These are phyloP conservation scores for Catocala nupta DNA, from an alignment of 2,888 invertebrate species.

Conservation along the genomic window DNA sequence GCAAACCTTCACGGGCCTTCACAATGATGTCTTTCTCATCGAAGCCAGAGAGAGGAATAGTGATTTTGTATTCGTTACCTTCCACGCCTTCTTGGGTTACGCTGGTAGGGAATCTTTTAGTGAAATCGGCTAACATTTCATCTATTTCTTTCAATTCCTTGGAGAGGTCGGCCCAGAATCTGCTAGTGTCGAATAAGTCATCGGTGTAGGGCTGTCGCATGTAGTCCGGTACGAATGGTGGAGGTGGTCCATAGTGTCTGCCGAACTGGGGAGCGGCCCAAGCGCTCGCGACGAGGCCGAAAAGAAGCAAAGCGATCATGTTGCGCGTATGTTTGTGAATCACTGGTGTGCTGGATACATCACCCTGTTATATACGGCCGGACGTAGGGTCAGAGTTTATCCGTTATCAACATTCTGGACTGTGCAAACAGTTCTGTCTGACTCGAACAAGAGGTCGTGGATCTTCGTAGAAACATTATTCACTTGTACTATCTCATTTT, in stretches of 20 bases:
- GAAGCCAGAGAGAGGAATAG: constrained; percentile 64
- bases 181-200: constrained; percentile 67
- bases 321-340: constrained; percentile 29
- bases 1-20: constrained; percentile 70
- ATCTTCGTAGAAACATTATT: constrained; percentile 36
- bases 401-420: constrained; percentile 59
- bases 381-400: constrained; percentile 66
- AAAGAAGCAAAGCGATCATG: constrained; percentile 63
- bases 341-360: constrained; percentile 36
- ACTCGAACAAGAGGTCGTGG: constrained; percentile 26
- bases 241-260: constrained; percentile 12
- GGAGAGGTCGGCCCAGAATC: constrained; percentile 68
- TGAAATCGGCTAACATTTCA: constrained; percentile 61
- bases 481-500: constrained; percentile 4
- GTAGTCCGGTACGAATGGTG: constrained; percentile 33
- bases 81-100: constrained; percentile 55
- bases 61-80: constrained; percentile 69
- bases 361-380: constrained; percentile 52
- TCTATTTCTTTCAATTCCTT: constrained; percentile 67
- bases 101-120: constrained; percentile 60
- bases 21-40: constrained; percentile 75
- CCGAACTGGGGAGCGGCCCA: constrained; percentile 65
- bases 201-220: constrained; percentile 38
- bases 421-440: constrained; percentile 45
- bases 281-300: constrained; percentile 62